A percentile compares a stretch with the other conserved stretches of the same genome.
phyloP scores from a whole-genome alignment of 2,797 vertebrate species.

The Amblyraja radiata region DNA sequence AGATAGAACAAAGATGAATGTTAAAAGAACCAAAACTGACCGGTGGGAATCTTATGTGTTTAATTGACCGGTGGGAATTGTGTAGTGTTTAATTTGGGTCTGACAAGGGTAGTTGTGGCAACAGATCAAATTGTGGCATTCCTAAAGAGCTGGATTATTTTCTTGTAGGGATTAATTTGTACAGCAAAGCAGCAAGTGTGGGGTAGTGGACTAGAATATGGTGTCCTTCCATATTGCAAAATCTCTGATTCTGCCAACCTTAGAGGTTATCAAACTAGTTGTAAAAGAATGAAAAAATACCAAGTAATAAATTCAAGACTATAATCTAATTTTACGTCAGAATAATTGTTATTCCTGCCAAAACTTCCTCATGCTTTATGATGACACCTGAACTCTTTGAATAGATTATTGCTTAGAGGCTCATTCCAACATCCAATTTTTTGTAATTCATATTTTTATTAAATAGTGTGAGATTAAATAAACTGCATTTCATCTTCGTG shows the following conservation, averaged over 20 bases:
- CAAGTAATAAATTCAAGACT: not conserved
- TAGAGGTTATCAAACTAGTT: not conserved
- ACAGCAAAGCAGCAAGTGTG: no score
- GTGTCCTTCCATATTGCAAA: no score
- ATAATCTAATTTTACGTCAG: slow-evolving; percentile 14
- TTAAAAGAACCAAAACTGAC: no score
- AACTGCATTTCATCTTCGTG: not conserved
- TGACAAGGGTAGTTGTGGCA: no score
- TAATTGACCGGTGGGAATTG: no score
- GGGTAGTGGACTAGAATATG: no score
- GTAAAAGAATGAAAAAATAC: not conserved
- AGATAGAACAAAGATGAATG: no score
- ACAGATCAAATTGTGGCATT: no score
- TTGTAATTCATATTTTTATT: not conserved
- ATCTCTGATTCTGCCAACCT: not conserved
- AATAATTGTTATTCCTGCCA: not conserved
- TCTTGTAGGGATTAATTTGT: no score
- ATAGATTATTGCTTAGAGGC: not conserved
- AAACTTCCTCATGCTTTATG: not conserved
- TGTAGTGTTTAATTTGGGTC: no score
- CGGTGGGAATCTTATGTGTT: no score
- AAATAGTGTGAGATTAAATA: not conserved
- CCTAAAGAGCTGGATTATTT: no score
- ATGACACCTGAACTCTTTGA: slow-evolving; percentile 27
- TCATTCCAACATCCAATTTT: not conserved